Percentiles rank a stretch among this genome's conserved stretches.
Conservation (phyloP, 2,888 invertebrate species). For the Cactoblastis cactorum region DNA sequence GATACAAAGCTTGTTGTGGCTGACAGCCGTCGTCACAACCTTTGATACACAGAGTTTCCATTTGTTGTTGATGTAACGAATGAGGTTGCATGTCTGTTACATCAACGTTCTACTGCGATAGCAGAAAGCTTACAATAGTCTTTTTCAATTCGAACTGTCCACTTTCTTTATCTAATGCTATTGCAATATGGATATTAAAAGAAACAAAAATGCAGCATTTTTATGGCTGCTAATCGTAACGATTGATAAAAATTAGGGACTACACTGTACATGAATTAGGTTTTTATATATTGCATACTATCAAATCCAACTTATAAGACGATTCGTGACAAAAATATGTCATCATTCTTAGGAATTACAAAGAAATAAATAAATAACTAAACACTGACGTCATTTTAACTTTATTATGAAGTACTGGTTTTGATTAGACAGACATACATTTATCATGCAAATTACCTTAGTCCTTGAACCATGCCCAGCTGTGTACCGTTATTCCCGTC, state of each 20-base stretch:
- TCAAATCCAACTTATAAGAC: too few species aligned
- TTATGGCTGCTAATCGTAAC: not conserved
- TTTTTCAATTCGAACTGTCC: not conserved
- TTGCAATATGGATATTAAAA: too few species aligned
- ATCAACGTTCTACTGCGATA: not conserved
- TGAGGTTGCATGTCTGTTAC: not conserved
- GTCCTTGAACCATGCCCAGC: not conserved
- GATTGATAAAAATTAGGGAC: too few species aligned
- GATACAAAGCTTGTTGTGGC: constrained; percentile 1
- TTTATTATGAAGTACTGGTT: not conserved
- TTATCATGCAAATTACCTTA: not conserved
- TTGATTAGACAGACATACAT: not conserved
- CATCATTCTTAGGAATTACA: too few species aligned
- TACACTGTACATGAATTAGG: too few species aligned
- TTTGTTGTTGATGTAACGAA: not conserved
- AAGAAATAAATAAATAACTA: too few species aligned
- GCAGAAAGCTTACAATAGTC: not conserved
- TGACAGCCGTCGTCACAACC: not conserved
- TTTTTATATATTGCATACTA: too few species aligned
- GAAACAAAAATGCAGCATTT: too few species aligned
- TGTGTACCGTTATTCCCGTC: not conserved
- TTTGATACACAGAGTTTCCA: not conserved
- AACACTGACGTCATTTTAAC: not conserved
- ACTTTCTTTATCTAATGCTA: too few species aligned
- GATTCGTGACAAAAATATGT: too few species aligned